Conservation (phyloP, 2,888 invertebrate genomes). For the Eupsilia transversa region DNA sequence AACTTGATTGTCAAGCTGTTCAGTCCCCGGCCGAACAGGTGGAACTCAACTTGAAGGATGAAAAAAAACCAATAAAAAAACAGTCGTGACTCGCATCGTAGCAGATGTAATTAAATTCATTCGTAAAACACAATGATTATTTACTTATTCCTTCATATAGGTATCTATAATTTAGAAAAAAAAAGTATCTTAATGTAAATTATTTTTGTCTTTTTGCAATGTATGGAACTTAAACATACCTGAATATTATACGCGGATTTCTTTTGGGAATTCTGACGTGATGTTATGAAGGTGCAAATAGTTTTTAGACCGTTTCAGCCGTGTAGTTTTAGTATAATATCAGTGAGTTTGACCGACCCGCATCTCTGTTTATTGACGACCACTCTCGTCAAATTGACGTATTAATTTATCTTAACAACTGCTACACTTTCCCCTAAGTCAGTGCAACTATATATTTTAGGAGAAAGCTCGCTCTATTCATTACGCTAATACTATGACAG, state of each 20-base stretch:
- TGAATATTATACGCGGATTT: background rate
- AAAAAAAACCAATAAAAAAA: conserved; percentile 17
- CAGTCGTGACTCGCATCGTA: background rate
- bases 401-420: conserved; percentile 79
- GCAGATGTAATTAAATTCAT: conserved; percentile 33
- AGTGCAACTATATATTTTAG: conserved; percentile 74
- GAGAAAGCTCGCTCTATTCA: conserved; percentile 72
- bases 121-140: background rate
- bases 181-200: background rate
- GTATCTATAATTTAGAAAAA: background rate
- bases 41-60: conserved; percentile 10
- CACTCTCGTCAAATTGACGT: conserved; percentile 76
- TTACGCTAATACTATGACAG: conserved; percentile 49
- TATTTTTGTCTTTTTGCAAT: background rate
- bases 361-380: conserved; percentile 74
- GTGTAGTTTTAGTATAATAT: conserved; percentile 26
- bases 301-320: background rate
- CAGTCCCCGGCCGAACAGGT: conserved; percentile 32
- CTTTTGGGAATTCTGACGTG: background rate
- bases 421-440: conserved; percentile 79
- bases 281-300: background rate
- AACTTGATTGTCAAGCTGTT: conserved; percentile 34
- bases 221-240: background rate
- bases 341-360: conserved; percentile 66
- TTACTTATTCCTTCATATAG: background rate